Conservation (phyloP, 2,797 vertebrate genomes). For the Galagoides demidoff region DNA sequence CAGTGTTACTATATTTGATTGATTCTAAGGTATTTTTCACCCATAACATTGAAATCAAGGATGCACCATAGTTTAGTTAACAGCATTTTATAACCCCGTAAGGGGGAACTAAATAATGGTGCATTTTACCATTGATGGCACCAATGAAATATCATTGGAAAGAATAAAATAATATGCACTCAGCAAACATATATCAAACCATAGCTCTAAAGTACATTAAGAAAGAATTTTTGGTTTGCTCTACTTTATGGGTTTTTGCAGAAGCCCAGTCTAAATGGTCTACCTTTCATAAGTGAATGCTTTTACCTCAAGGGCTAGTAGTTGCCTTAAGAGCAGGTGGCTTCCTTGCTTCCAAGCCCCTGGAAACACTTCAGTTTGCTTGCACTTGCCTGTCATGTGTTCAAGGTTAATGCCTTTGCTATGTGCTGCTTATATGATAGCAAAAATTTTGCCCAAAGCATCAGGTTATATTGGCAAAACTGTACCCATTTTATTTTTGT, state of each 20-base stretch:
- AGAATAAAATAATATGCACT: conserved; percentile 9
- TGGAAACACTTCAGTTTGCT: neutral
- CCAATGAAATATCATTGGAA: neutral
- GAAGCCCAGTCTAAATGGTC: neutral
- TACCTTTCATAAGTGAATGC: neutral
- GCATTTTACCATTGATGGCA: neutral
- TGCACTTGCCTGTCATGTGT: neutral
- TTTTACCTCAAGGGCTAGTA: neutral
- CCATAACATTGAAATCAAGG: neutral
- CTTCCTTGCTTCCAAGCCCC: neutral
- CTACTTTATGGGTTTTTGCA: neutral
- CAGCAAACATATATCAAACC: neutral
- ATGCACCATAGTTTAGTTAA: neutral
- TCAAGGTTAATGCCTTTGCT: neutral
- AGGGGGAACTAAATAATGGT: neutral
- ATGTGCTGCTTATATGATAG: neutral
- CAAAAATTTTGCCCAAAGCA: neutral
- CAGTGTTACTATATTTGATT: neutral
- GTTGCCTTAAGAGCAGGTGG: neutral
- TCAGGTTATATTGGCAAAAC: neutral
- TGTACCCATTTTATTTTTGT: neutral
- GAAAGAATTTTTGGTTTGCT: neutral
- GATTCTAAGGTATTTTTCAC: neutral
- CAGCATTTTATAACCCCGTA: conserved; percentile 3
- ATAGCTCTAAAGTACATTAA: neutral